Percentiles rank a stretch among this genome's conserved stretches.
Evolutionary conservation across 2,797 vertebrate genomes (phyloP).

Genomic region (Coendou prehensilis): DNA sequence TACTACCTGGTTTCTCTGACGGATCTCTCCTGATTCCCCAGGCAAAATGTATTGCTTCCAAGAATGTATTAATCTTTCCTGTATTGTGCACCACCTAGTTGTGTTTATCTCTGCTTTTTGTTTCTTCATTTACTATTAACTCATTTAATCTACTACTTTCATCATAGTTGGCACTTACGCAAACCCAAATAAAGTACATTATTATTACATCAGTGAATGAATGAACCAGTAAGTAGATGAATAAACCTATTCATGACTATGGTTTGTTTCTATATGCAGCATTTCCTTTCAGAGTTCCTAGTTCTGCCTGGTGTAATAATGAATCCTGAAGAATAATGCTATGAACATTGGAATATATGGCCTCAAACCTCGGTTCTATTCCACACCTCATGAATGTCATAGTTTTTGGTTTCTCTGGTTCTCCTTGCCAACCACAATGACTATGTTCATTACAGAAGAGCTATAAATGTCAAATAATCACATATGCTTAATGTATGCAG

Average conservation of each 20-base stretch:
- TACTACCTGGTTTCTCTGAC: neutral
- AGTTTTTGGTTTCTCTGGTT: neutral
- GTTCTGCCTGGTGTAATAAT: neutral
- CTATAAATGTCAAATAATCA: neutral
- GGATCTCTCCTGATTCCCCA: neutral
- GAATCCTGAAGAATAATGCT: neutral
- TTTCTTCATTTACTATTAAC: neutral
- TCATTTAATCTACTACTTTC: neutral
- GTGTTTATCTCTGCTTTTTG: neutral
- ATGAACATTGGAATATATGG: neutral
- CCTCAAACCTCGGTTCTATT: neutral
- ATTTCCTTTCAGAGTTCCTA: neutral
- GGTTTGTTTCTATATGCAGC: rapidly evolving
- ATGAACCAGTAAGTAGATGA: too few relatives aligned
- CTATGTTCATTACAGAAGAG: neutral
- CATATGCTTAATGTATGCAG: neutral
- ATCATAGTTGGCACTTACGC: neutral
- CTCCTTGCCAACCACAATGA: neutral
- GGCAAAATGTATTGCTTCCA: neutral
- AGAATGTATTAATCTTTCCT: neutral
- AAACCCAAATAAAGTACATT: neutral
- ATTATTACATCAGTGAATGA: neutral
- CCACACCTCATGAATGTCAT: neutral
- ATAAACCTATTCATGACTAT: neutral
- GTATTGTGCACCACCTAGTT: rapidly evolving